A percentile compares a stretch with the other conserved stretches of the same genome.
phyloP scores from a whole-genome alignment of 2,113 vertebrate genomes.

The Charina bottae region DNA sequence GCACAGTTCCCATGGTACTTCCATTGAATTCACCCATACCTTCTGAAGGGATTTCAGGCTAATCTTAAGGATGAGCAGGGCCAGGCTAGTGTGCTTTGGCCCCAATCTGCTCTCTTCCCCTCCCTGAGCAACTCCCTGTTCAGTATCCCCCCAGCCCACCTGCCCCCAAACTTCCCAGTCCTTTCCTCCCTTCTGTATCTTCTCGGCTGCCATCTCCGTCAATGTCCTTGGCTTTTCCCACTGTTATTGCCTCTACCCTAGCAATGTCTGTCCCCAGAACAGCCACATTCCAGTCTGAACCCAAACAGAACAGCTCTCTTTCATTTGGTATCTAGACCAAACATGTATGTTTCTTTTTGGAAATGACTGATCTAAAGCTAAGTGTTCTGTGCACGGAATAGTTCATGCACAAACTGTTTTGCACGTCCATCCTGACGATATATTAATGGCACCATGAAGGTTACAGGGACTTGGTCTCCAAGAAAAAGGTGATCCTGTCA shows the following conservation, averaged over 20 bases:
- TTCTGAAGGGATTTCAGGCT: neutral
- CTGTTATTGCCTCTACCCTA: neutral
- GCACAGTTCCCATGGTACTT: neutral
- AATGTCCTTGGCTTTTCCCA: neutral
- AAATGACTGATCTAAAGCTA: neutral
- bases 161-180: neutral
- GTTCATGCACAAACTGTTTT: neutral
- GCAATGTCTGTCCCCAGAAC: neutral
- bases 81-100: neutral
- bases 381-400: neutral
- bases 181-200: neutral
- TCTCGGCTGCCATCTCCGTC: neutral
- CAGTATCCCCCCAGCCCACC: neutral
- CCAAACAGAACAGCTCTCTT: neutral
- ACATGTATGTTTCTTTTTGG: neutral
- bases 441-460: neutral
- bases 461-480: neutral
- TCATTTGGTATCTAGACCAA: neutral
- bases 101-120: neutral
- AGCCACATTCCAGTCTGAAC: neutral
- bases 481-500: neutral
- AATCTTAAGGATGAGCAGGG: neutral
- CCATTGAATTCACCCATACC: neutral
- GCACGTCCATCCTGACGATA: fast-evolving
- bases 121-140: too few species aligned